phyloP scores from a whole-genome alignment of 2,797 vertebrate genomes.

The Steatocranus sp. region DNA sequence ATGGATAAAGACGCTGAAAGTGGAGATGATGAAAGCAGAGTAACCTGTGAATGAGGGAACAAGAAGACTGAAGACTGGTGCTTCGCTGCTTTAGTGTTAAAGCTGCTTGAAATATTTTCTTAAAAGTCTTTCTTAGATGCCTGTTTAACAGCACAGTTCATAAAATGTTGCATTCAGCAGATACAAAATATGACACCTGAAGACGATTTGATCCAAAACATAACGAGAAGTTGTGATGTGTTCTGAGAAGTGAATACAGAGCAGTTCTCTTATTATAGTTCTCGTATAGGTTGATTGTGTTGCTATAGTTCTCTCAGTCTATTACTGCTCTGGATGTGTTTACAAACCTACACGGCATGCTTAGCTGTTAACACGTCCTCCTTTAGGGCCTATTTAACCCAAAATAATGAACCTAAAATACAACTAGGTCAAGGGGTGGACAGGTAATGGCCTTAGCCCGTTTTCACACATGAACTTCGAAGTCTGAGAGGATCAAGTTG shows the following conservation, averaged over 20 bases:
- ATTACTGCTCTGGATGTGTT: background rate
- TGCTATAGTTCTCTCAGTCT: accelerated
- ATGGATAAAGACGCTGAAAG: background rate
- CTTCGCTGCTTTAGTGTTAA: background rate
- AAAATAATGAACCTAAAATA: background rate
- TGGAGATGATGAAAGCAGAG: background rate
- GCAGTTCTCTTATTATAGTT: background rate
- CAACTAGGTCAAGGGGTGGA: background rate
- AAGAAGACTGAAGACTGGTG: background rate
- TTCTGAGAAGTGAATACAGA: background rate
- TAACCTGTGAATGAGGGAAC: background rate
- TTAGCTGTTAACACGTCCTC: background rate
- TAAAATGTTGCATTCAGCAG: background rate
- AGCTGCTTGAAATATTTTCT: background rate
- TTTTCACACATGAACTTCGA: background rate
- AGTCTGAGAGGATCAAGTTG: background rate
- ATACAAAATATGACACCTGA: background rate
- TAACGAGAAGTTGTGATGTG: background rate
- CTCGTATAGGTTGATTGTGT: background rate
- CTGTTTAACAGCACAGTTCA: background rate
- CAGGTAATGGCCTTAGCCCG: accelerated
- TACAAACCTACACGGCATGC: background rate
- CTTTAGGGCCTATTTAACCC: background rate
- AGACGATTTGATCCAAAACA: background rate
- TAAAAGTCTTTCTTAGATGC: background rate